Base-by-base conservation (phyloP, 2,797 vertebrate genomes). In the Garrulus glandarius region DNA sequence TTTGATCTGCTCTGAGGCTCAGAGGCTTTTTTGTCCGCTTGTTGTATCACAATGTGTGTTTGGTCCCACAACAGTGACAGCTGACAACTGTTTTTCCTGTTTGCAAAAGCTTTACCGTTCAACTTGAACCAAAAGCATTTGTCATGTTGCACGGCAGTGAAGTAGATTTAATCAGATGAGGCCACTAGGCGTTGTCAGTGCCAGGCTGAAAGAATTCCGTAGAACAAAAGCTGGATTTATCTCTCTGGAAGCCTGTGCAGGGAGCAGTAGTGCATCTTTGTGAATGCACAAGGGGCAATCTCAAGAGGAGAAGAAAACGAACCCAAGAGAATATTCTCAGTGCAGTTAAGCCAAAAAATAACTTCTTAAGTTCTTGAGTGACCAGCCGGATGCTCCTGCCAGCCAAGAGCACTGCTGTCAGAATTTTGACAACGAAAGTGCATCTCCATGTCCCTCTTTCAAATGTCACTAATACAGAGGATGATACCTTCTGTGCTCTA, bases 181-280 rank as follows among this genome's bases (percentile, higher is more conserved):
- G 80, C 88, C 84, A 67, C 50, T 14, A 16, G 55, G 55, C 1
- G 5, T 78, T 56, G 83, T 94, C 83, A 80, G 65, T 53, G 84
- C 85, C 93, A 94, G 86, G 61, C 37, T 27, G 44, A 93, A 96
- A 95, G 96, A 95, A 93, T 89, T 41, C n/a, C 1, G 2, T 37
- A n/a, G 53, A 82, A 97, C 91, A 97, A 97, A 96, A 94, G 77
- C 64, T 89, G 94, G 84, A 89, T 96, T 97, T 92, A 22, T 95
- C 82, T 83, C 89, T 84, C 77, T n/a, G 55, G 29, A 72, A 95
- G 46, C 20, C 72, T 29, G 46, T 74, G n/a, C 39, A 75, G 27
- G 65, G 61, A 93, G 69, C 83, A 96, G 70, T 39, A 87, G 68
- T 7, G 24, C 53, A 72, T 89, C 67, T 87, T 59, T 69, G 37